These are phyloP conservation scores for Epinotia nisella DNA, from an alignment of 2,888 invertebrate species.

Conservation along the genomic window DNA sequence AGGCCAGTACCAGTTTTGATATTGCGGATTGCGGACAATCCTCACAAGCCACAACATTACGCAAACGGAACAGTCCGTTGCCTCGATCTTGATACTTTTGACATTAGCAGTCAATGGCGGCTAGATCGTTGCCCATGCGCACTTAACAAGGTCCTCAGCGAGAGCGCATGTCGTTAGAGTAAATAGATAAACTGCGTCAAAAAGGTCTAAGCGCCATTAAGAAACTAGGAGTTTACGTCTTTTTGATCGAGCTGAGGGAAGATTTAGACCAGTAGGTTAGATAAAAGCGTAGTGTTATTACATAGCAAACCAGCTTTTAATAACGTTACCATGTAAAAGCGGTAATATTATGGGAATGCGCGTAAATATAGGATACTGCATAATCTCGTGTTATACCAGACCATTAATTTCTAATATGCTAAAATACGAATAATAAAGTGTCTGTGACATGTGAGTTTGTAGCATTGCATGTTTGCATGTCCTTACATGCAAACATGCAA, in stretches of 20 bases:
- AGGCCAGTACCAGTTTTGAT: background rate
- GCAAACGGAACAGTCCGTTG: conserved; percentile 7
- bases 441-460: no score
- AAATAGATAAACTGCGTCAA: conserved; percentile 4
- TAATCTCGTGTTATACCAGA: background rate
- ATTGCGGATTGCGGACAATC: conserved; percentile 2
- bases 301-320: conserved; percentile 19
- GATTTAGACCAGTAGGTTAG: conserved; percentile 18
- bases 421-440: no score
- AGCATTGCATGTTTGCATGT: no score
- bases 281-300: conserved; percentile 20
- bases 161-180: conserved; percentile 33
- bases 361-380: background rate
- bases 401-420: background rate
- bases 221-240: background rate
- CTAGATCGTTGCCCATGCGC: conserved; percentile 21
- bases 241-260: background rate
- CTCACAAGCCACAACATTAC: conserved; percentile 9
- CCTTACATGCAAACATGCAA: no score
- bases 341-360: conserved; percentile 6
- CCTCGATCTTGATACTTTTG: conserved; percentile 20
- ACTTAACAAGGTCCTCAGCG: conserved; percentile 28
- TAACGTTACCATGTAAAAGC: background rate
- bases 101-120: conserved; percentile 28
- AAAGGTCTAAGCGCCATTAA: conserved; percentile 6